These are phyloP conservation scores for Helicoverpa assulta DNA, from an alignment of 2,888 invertebrate genomes.

Conservation along the genomic window DNA sequence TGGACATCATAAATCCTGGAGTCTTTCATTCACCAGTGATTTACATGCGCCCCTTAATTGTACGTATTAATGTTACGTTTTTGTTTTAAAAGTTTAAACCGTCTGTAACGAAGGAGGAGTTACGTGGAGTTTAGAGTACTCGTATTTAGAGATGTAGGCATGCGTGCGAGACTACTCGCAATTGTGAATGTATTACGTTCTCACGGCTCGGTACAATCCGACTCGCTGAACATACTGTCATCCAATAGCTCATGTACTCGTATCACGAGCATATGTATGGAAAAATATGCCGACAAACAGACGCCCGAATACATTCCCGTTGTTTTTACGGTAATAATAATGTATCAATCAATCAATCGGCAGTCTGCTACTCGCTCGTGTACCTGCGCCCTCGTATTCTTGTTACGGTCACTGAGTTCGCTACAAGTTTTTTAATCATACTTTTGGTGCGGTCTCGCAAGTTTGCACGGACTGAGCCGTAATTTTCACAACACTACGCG, in stretches of 20 bases:
- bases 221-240: constrained; percentile 26
- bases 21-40: constrained; percentile 69
- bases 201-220: constrained; percentile 3
- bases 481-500: constrained; percentile 63
- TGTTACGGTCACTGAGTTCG: constrained; percentile 70
- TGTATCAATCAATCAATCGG: constrained; percentile 70
- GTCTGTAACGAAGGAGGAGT: constrained; percentile 47
- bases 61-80: constrained; percentile 60
- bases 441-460: constrained; percentile 71
- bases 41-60: constrained; percentile 65
- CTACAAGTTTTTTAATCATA: constrained; percentile 77
- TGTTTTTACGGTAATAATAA: constrained; percentile 69
- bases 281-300: constrained; percentile 60
- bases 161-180: constrained; percentile 18
- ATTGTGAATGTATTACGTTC: constrained; percentile 13
- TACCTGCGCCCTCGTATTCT: constrained; percentile 60
- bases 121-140: constrained; percentile 32
- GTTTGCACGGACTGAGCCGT: constrained; percentile 67
- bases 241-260: constrained; percentile 40
- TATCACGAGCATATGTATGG: constrained; percentile 47
- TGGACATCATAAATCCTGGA: constrained; percentile 70
- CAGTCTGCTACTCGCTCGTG: constrained; percentile 27
- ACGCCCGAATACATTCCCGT: constrained; percentile 64
- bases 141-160: constrained; percentile 18
- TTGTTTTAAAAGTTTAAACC: constrained; percentile 56